These are phyloP conservation scores for Prorops nasuta DNA, from an alignment of 1,140 invertebrate genomes.

Conservation along the genomic window DNA sequence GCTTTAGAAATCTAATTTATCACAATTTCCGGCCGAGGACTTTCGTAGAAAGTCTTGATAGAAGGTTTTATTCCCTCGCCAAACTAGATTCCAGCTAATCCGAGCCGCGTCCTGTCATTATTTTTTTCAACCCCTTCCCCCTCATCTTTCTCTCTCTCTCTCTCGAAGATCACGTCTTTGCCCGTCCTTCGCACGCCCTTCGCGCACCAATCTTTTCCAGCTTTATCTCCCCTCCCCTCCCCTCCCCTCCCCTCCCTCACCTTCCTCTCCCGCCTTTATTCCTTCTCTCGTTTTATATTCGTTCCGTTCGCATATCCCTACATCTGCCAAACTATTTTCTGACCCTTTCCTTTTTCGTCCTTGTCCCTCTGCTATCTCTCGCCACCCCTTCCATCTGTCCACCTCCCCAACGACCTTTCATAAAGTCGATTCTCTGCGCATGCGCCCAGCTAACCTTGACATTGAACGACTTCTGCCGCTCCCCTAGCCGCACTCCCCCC, in stretches of 20 bases:
- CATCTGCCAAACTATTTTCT: no score
- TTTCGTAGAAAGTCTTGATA: no score
- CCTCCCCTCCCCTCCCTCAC: slow-evolving; percentile 7
- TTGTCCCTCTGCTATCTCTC: slow-evolving; percentile 4
- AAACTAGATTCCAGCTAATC: slow-evolving; percentile 12
- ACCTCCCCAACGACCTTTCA: slow-evolving; percentile 13
- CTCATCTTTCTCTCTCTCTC: slow-evolving; percentile 6
- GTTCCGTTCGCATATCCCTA: no score
- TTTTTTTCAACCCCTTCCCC: not conserved
- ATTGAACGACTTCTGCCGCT: slow-evolving; percentile 32
- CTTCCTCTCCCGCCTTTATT: not conserved
- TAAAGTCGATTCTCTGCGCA: slow-evolving; percentile 33
- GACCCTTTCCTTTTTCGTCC: not conserved
- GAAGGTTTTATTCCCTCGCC: not conserved
- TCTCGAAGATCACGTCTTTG: not conserved
- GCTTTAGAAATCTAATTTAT: no score
- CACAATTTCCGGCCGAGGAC: no score
- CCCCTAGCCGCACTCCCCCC: slow-evolving; percentile 3
- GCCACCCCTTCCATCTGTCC: slow-evolving; percentile 19
- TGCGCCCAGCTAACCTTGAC: slow-evolving; percentile 47
- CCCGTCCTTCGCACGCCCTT: not conserved
- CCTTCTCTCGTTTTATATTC: no score
- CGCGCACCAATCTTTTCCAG: not conserved
- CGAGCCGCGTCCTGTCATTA: slow-evolving; percentile 7
- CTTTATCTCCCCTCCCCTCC: not conserved